Evolutionary conservation across 2,797 vertebrate genomes (phyloP), one percentile per base, ranked within the genome.

Genomic region (Pangasius djambal): DNA sequence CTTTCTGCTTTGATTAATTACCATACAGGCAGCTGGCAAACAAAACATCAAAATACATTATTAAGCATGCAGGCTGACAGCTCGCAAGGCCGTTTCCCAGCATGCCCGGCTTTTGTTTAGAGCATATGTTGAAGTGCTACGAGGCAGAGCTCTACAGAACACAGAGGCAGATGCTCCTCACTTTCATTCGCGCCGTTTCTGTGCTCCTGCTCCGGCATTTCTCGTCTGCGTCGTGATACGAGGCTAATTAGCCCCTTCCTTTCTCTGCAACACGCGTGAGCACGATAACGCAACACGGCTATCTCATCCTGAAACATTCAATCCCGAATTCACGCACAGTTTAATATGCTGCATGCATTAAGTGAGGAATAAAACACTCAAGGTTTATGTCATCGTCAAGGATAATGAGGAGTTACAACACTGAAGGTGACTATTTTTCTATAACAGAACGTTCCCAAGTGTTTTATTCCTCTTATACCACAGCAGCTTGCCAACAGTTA

Each of bases 1-100:
- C 72, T 83, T 15, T 92, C 77, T 87, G 72, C 83, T 87, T 87
- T 90, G 86, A 84, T 90, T 92, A 92, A 93, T 92, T 90, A 85
- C 81, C 63, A 88, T 86, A 22, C 84, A 59, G n/a, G 90, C 92
- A 92, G 92, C 92, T 91, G 89, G 87, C 88, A 59, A 59, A 15
- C n/a, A 10, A 88, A 86, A 63, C 74, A 63, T 59, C 65, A 5
- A 81, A 88, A 79, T 84, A 16, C 90, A 84, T 67, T 87, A 88
- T 90, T 79, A 88, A 69, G 86, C 69, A 74, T 18, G 65, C 52
- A 85, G 79, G 90, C 59, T 74, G 89, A 88, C 88, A 92, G 89
- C 91, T 87, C 88, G 86, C 91, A 89, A 57, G 50, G 28, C 13
- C 1, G 15, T 70, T 79, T 69, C 83, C 55, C 88, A 85, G 72